Evolutionary conservation across 2,113 vertebrate genomes (phyloP), one percentile per base, ranked within the genome.

Genomic region (Probosciger aterrimus): DNA sequence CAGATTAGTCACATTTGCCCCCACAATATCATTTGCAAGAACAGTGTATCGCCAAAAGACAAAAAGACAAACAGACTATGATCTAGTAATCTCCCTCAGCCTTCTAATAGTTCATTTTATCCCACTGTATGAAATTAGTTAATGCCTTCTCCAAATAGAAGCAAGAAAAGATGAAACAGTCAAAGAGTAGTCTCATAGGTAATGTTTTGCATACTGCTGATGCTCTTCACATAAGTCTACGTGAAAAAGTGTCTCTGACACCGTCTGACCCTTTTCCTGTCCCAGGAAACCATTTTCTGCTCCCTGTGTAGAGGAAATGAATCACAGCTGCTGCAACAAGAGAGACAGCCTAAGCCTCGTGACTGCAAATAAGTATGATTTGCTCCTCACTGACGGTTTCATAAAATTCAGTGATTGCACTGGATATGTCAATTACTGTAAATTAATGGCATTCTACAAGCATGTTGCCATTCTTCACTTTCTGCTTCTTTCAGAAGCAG

Each of bases 381-480:
- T 94, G 31, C 53, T 94, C 46, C 84, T 90, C 86, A 59, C 20
- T 90, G 71, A 75, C 23, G 39, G 60, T 37, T 92, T 47, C 55
- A 88, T 53, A 37, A 75, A 86, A 94, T 83, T 22, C 88, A 57
- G 60, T 39, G 64, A 94, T 94, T 96, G 79, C 85, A 31, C 50
- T 90, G 90, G 64, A 68, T 90, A 43, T 57, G 79, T 94, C 82
- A 92, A 86, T 93, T 95, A 94, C 85, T 83, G 88, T 46, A 86
- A 93, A 90, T 97, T 92, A 88, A 94, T 86, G 50, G 28, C 50
- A 33, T 90, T 94, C 76, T 83, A 12, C 49, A 47, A 47, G 74
- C 7, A 16, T 11, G 59, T 31, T 95, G 85, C 79, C 5, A 9
- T 91, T 94, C 79, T 92, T 53, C 39, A 6, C 69, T 92, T 77